phyloP scores from a whole-genome alignment of 2,797 vertebrate genomes.

The Agapornis canus region DNA sequence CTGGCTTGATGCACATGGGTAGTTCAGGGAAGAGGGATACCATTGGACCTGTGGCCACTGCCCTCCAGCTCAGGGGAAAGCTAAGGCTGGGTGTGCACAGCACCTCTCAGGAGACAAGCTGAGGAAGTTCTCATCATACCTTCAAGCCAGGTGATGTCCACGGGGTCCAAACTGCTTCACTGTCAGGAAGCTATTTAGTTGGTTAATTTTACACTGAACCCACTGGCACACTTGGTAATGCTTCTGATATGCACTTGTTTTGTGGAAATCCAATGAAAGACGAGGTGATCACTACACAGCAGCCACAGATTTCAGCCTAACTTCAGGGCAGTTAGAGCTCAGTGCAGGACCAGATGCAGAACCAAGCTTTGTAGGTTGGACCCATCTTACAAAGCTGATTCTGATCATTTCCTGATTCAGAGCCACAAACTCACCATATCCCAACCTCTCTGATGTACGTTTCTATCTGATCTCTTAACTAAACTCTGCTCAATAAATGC shows the following conservation, averaged over 20 bases:
- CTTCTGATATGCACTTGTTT: neutral
- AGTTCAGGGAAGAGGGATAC: neutral
- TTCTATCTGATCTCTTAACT: neutral
- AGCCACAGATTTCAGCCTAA: neutral
- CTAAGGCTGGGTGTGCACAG: neutral
- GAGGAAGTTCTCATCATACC: neutral
- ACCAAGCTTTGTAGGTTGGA: neutral
- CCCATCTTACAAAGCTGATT: neutral
- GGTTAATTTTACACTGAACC: neutral
- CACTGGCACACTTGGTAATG: neutral
- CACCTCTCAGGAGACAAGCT: neutral
- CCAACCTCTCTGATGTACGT: neutral
- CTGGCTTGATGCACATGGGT: neutral
- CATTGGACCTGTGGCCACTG: rapidly evolving
- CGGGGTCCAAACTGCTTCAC: neutral
- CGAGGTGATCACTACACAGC: neutral
- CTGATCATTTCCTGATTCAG: neutral
- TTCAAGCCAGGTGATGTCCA: neutral
- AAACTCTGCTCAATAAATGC: neutral
- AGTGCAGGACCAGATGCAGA: neutral
- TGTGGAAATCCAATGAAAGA: neutral
- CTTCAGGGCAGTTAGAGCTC: neutral
- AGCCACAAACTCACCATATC: neutral
- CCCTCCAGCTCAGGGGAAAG: neutral
- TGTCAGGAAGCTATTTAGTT: rapidly evolving